Evolutionary conservation across 2,888 invertebrate species (phyloP).

Genomic region (Ophonus ardosiacus): DNA sequence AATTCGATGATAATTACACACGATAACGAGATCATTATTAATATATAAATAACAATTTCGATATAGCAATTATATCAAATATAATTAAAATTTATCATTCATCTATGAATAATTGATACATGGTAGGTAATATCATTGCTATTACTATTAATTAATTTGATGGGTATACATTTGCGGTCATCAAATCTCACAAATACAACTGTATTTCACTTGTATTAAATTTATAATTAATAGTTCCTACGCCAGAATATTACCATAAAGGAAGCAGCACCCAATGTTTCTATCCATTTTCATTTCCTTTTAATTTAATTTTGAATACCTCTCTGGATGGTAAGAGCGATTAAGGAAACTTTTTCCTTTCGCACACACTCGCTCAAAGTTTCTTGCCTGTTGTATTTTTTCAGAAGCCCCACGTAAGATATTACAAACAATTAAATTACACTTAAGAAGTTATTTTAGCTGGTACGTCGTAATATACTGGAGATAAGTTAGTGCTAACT

Average conservation of each 20-base stretch:
- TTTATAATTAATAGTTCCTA: constrained; percentile 3
- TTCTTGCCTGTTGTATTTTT: constrained; percentile 42
- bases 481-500: constrained; percentile 32
- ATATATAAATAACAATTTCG: not conserved
- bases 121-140: not conserved
- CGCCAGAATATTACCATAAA: not conserved
- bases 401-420: constrained; percentile 30
- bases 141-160: not conserved
- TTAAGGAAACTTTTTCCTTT: constrained; percentile 46
- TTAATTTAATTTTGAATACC: constrained; percentile 39
- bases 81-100: not conserved
- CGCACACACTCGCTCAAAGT: constrained; percentile 16
- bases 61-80: not conserved
- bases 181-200: not conserved
- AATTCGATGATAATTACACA: not conserved
- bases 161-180: not conserved
- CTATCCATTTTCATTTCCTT: not conserved
- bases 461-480: constrained; percentile 30
- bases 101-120: not conserved
- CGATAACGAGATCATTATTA: not conserved
- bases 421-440: constrained; percentile 60
- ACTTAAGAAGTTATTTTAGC: constrained; percentile 57
- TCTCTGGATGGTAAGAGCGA: constrained; percentile 19
- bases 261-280: not conserved
- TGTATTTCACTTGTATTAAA: not conserved